These are phyloP conservation scores for Eupeodes latifasciatus DNA, from an alignment of 2,888 invertebrate species.

Conservation along the genomic window DNA sequence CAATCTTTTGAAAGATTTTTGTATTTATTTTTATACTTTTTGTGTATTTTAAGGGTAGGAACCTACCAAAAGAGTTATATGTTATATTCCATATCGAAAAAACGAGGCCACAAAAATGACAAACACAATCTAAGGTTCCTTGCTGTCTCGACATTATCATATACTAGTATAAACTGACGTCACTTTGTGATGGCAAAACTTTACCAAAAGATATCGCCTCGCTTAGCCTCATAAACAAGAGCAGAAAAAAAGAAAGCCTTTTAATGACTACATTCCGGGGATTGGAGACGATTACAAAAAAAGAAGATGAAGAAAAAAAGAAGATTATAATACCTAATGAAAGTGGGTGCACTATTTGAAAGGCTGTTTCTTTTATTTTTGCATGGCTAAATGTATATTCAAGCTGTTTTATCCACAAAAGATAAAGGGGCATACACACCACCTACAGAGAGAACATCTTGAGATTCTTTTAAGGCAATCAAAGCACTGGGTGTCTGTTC, in stretches of 20 bases:
- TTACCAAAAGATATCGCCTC: neutral
- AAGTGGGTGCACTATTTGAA: constrained; percentile 54
- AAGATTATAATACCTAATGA: constrained; percentile 16
- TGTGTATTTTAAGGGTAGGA: neutral
- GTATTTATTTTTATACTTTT: neutral
- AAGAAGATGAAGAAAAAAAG: constrained; percentile 8
- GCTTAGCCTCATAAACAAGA: constrained; percentile 10
- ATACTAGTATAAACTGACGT: constrained; percentile 9
- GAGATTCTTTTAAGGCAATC: constrained; percentile 63
- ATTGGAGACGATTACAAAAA: constrained; percentile 43
- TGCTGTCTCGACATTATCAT: constrained; percentile 53
- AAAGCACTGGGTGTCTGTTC: constrained; percentile 20
- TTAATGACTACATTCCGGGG: constrained; percentile 54
- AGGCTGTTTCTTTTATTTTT: constrained; percentile 3
- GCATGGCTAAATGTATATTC: constrained; percentile 27
- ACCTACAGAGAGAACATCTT: constrained; percentile 62
- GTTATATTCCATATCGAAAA: neutral
- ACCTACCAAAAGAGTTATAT: constrained; percentile 3
- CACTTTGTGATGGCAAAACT: constrained; percentile 30
- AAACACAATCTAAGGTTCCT: constrained; percentile 43
- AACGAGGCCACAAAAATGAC: constrained; percentile 5
- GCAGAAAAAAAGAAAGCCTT: constrained; percentile 48
- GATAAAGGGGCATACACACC: constrained; percentile 38
- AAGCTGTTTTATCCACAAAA: constrained; percentile 61
- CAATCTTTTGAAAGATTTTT: constrained; percentile 2